phyloP scores from a whole-genome alignment of 2,888 invertebrate genomes.

The Trissolcus japonicus region DNA sequence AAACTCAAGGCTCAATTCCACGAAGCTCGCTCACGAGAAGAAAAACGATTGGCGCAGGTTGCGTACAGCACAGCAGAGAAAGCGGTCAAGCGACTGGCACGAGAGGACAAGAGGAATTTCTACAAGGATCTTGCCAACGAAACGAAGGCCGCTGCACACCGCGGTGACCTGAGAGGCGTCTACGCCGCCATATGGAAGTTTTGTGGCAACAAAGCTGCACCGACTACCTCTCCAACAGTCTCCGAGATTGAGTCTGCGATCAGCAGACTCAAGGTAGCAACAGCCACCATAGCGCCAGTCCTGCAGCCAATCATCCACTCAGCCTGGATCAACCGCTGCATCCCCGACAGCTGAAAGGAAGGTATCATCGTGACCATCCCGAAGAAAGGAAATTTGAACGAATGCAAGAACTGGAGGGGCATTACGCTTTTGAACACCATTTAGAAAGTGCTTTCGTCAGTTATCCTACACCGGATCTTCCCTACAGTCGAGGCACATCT shows the following conservation, averaged over 20 bases:
- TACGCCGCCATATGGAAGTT: conserved; percentile 5
- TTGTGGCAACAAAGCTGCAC: not conserved
- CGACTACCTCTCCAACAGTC: conserved; percentile 5
- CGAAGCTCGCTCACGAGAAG: conserved; percentile 1
- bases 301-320: conserved; percentile 3
- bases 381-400: conserved; percentile 13
- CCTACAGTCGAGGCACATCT: conserved; percentile 22
- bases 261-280: conserved; percentile 9
- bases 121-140: not conserved
- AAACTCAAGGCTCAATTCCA: conserved; percentile 8
- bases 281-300: conserved; percentile 12
- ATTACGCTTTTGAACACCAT: conserved; percentile 19
- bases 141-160: not conserved
- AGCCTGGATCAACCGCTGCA: conserved; percentile 5
- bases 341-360: conserved; percentile 17
- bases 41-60: not conserved
- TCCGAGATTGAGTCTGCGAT: conserved; percentile 20
- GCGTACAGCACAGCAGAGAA: conserved; percentile 11
- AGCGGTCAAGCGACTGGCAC: conserved; percentile 10
- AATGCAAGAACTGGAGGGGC: conserved; percentile 22
- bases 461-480: conserved; percentile 25
- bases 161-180: conserved; percentile 4
- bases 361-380: conserved; percentile 21
- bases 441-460: conserved; percentile 16
- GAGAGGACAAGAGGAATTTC: conserved; percentile 1